These are phyloP conservation scores for Salticus scenicus DNA, from an alignment of 2,888 invertebrate species.

Conservation along the genomic window DNA sequence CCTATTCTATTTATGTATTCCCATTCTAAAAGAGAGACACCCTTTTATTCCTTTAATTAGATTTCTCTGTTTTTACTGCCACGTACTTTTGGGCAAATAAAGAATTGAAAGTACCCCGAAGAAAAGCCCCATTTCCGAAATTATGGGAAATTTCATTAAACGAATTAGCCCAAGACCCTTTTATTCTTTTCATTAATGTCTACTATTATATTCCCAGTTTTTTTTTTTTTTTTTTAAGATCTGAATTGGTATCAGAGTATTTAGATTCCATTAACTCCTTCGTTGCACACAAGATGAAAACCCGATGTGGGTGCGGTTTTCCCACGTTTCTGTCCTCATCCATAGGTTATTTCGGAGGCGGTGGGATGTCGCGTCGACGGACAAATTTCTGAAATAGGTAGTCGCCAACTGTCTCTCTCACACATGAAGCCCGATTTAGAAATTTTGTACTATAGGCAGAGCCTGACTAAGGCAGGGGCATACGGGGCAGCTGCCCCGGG, in stretches of 20 bases:
- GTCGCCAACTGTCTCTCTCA: no score
- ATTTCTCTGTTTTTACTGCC: slow-evolving; percentile 53
- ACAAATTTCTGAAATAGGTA: no score
- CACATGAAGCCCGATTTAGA: no score
- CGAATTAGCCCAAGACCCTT: slow-evolving; percentile 59
- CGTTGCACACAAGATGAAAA: neutral
- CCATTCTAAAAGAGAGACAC: slow-evolving; percentile 38
- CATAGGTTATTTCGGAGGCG: no score
- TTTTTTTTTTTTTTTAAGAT: slow-evolving; percentile 25
- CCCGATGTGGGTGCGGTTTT: slow-evolving; percentile 49
- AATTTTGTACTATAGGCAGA: no score
- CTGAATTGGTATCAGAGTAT: slow-evolving; percentile 4
- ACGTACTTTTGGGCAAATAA: slow-evolving; percentile 32
- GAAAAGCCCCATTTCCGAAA: slow-evolving; percentile 40
- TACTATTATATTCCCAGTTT: slow-evolving; percentile 30
- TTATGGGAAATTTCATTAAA: slow-evolving; percentile 48
- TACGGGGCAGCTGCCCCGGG: no score
- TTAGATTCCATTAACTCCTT: slow-evolving; percentile 37
- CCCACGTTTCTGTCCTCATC: slow-evolving; percentile 35
- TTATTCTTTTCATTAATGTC: slow-evolving; percentile 47
- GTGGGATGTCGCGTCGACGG: no score
- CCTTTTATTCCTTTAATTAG: slow-evolving; percentile 63
- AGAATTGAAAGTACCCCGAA: slow-evolving; percentile 32
- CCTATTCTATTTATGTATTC: slow-evolving; percentile 60
- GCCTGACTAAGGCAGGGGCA: no score